Conservation (phyloP, 1,140 invertebrate species). For the Drosophila orena region DNA sequence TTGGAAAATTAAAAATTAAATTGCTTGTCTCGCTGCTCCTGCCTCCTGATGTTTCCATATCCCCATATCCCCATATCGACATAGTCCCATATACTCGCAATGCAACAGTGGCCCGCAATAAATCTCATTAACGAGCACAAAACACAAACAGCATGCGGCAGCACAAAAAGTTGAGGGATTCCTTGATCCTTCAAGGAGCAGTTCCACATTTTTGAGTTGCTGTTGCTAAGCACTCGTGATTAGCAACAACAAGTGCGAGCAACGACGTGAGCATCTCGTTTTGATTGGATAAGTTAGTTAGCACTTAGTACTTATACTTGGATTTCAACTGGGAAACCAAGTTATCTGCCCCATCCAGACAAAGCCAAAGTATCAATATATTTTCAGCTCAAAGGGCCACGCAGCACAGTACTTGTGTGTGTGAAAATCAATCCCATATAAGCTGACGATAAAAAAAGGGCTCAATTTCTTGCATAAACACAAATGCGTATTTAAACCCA, state of each 20-base stretch:
- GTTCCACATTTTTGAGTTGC: constrained; percentile 5
- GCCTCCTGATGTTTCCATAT: constrained; percentile 5
- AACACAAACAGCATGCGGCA: constrained; percentile 34
- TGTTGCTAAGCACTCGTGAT: constrained; percentile 33
- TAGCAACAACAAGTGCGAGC: constrained; percentile 18
- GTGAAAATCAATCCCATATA: constrained; percentile 13
- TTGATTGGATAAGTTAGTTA: constrained; percentile 39
- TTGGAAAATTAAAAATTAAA: constrained; percentile 84
- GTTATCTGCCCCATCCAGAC: neutral
- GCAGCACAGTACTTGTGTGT: neutral
- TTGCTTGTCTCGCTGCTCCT: constrained; percentile 72
- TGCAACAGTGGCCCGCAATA: constrained; percentile 69
- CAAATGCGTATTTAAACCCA: constrained; percentile 37
- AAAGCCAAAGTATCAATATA: neutral
- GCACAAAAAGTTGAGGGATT: constrained; percentile 22
- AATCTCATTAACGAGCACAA: constrained; percentile 71
- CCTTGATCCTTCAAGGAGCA: constrained; percentile 2
- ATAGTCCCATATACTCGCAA: constrained; percentile 4
- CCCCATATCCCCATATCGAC: too few relatives aligned
- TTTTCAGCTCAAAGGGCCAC: neutral
- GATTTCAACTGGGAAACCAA: neutral
- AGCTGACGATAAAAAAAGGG: constrained; percentile 7
- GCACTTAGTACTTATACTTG: neutral
- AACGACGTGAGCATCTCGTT: constrained; percentile 7
- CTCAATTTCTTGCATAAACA: constrained; percentile 25